Percentiles rank a stretch among this genome's conserved stretches.
These are phyloP conservation scores for Caenorhabditis doughertyi DNA, from an alignment of 2,888 invertebrate species.

Conservation along the genomic window DNA sequence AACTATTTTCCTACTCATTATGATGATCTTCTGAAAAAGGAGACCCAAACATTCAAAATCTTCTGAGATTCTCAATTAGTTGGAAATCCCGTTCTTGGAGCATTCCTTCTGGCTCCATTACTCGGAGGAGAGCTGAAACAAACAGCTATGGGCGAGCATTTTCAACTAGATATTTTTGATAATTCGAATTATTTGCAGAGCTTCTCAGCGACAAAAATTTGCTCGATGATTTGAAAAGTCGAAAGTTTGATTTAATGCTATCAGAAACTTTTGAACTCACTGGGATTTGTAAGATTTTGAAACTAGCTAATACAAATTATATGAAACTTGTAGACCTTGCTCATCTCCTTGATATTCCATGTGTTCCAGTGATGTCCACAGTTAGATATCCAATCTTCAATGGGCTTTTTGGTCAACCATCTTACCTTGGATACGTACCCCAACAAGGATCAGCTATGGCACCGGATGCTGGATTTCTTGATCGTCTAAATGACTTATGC, in stretches of 20 bases:
- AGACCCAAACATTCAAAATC: conserved; percentile 36
- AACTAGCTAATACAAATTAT: no score
- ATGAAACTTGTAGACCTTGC: conserved; percentile 35
- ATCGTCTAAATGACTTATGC: conserved; percentile 37
- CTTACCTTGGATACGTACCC: conserved; percentile 31
- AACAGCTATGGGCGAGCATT: conserved; percentile 25
- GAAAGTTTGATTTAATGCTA: conserved; percentile 41
- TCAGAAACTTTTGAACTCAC: conserved; percentile 45
- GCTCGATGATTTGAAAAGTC: conserved; percentile 15
- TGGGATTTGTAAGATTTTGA: conserved; percentile 35
- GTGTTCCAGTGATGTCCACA: conserved; percentile 52
- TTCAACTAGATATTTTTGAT: neutral
- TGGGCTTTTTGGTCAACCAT: conserved; percentile 32
- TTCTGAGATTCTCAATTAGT: conserved; percentile 49
- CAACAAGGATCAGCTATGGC: neutral
- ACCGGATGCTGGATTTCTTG: conserved; percentile 27
- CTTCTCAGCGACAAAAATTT: conserved; percentile 24
- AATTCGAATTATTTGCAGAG: conserved; percentile 24
- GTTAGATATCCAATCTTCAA: conserved; percentile 38
- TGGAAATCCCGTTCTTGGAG: conserved; percentile 25
- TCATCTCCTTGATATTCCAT: conserved; percentile 30
- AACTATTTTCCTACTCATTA: conserved; percentile 49
- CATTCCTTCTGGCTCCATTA: conserved; percentile 6
- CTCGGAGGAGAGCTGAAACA: conserved; percentile 26
- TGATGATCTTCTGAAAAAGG: conserved; percentile 24